Base-by-base conservation (phyloP, 2,797 vertebrate genomes). In the Eutrigla gurnardus region DNA sequence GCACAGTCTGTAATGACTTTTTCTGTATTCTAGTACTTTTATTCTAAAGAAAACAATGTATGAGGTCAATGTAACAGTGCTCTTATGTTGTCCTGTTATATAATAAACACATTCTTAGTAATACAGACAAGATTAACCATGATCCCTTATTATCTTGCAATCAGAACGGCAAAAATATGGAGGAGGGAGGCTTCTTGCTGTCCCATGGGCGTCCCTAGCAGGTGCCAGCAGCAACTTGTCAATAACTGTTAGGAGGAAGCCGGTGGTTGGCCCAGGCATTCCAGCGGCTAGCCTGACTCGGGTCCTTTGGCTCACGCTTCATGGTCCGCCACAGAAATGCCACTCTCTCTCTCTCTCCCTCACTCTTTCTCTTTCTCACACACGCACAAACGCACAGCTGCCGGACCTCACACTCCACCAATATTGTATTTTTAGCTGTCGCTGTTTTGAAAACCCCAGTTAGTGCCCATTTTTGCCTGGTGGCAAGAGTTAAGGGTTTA, bases 371-470 rank as follows among this genome's bases (percentile, higher is more conserved):
- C 70, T 65, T 52, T 18, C 77, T 25, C 65, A 47, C 37, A 55
- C 63, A 81, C 80, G 76, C 52, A 77, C 82, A 70, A 47, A 77
- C 45, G 53, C 82, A 88, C 83, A 88, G 88, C 91, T 91, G 86
- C 83, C 85, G 84, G 84, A 86, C 84, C 86, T 85, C 83, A 85
- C 84, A 85, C 83, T 86, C 87, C 84, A 87, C 78, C 85, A 83
- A 89, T 83, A 91, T 90, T 89, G 68, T 94, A 94, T 94, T 94
- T 94, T 94, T 94, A 93, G 92, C 82, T 65, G 70, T 78, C 87
- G 79, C 90, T 89, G 84, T 94, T 94, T 92, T 91, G 65, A 93
- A 93, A 94, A 91, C 87, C 85, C 64, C 75, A 86, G 85, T 88
- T 76, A 86, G 74, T 73, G 58, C 70, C 75, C 75, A 65, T 91